Percentiles rank a stretch among this genome's conserved stretches.
These are phyloP conservation scores for Nerophis lumbriciformis DNA, from an alignment of 2,113 vertebrate genomes.

Conservation along the genomic window DNA sequence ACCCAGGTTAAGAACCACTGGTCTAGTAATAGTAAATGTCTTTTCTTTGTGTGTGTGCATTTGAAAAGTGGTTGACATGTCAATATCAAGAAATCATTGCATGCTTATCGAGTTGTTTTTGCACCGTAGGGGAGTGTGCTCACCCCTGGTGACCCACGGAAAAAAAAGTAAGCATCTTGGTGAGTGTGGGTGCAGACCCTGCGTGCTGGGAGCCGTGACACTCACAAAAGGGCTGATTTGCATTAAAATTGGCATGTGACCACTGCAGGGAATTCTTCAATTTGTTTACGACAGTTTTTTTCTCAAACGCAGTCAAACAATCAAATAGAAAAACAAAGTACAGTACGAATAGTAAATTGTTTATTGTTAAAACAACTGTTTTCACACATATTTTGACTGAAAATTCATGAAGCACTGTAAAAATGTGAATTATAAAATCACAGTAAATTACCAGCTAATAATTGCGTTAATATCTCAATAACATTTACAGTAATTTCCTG, in stretches of 20 bases:
- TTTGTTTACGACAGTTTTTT: constrained; percentile 7
- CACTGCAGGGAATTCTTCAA: constrained; percentile 7
- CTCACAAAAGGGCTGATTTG: constrained; percentile 28
- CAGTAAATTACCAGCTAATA: too few relatives aligned
- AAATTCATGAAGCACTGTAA: too few relatives aligned
- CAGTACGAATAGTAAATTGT: neutral
- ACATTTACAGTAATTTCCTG: too few relatives aligned
- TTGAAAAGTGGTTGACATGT: constrained; percentile 2
- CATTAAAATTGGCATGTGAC: constrained; percentile 1
- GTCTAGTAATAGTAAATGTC: too few relatives aligned
- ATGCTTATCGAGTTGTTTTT: constrained; percentile 11
- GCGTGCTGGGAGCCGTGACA: constrained; percentile 51
- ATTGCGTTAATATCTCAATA: too few relatives aligned
- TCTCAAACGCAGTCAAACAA: neutral
- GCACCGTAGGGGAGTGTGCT: constrained; percentile 29
- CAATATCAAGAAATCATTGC: neutral
- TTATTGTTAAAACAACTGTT: constrained; percentile 1
- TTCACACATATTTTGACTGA: constrained; percentile 38
- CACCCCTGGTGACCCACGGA: constrained; percentile 44
- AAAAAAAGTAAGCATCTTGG: constrained; percentile 38
- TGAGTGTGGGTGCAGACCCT: constrained; percentile 59
- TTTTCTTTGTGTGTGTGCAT: neutral
- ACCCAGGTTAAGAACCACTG: too few relatives aligned
- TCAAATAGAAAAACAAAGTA: neutral
- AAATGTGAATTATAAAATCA: too few relatives aligned